Base-by-base conservation (phyloP, 2,797 vertebrate genomes). In the Xerus rutilus region DNA sequence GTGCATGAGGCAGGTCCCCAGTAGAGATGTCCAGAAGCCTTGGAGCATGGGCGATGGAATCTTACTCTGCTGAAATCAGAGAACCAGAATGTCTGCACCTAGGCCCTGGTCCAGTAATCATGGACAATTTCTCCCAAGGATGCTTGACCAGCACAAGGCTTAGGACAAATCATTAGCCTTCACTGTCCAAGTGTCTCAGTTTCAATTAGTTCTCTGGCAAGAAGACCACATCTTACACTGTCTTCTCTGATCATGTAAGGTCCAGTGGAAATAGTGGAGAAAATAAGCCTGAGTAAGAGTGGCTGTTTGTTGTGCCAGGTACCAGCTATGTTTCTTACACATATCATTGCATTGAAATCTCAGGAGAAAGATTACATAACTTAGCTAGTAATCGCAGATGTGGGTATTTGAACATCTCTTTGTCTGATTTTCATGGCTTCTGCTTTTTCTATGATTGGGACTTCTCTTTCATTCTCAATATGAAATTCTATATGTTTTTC, bases 381-480 rank as follows among this genome's bases (percentile, higher is more conserved):
- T 39, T 43, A 77, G 12, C n/a, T 67, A 9, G 12, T 72, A 32
- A 85, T 85, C 79, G 10, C 25, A 3, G 21, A 14, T 6, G 1
- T 76, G 65, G 62, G 3, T 78, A 7, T 93, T 28, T 59, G 64
- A 93, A 62, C 64, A 54, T 17, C 1, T 43, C 1, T 85, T 89
- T 73, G 17, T 83, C 59, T 65, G 52, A 82, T 39, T 74, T n/a
- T 32, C 4, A 1, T 25, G 72, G 39, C 39, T 18, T 77, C 67
- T 77, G 52, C 20, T 57, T 86, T 81, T 88, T 83, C 74, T 20
- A 3, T 47, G 9, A 78, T 54, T 79, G n/a, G 9, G 18, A 73
- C 64, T 95, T 95, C 39, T 72, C 43, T 83, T 91, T 81, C 30
- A 8, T 86, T 83, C 21, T 86, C 84, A 28, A 18, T 83, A 72